A percentile compares a stretch with the other conserved stretches of the same genome.
phyloP scores from a whole-genome alignment of 2,888 invertebrate genomes.

The Stenichneumon culpator region DNA sequence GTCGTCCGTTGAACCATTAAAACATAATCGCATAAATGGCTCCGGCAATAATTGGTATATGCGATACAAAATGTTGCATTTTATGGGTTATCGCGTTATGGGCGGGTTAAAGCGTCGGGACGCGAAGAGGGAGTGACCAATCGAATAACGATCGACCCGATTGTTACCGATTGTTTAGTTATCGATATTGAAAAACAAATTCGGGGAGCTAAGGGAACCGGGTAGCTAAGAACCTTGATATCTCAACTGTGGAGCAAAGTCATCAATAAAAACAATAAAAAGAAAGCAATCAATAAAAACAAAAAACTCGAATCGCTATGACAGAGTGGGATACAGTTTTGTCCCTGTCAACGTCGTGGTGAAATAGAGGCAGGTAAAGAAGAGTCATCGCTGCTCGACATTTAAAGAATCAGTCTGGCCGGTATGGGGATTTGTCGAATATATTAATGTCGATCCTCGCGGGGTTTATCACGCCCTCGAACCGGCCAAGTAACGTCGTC shows the following conservation, averaged over 20 bases:
- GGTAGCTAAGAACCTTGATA: too few species aligned
- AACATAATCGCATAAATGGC: conserved; percentile 36
- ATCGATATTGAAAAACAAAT: not conserved
- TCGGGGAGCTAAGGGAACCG: too few species aligned
- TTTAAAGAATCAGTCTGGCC: not conserved
- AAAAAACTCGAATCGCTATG: not conserved
- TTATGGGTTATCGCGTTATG: conserved; percentile 84
- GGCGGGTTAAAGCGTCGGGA: conserved; percentile 68
- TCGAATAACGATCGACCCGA: conserved; percentile 84
- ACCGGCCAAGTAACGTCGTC: conserved; percentile 9
- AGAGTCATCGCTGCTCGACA: too few species aligned
- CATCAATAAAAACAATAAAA: not conserved
- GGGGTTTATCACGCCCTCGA: conserved; percentile 64
- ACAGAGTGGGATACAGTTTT: too few species aligned
- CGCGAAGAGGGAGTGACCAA: conserved; percentile 81
- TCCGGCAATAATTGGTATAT: conserved; percentile 79
- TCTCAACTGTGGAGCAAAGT: too few species aligned
- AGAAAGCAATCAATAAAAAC: too few species aligned
- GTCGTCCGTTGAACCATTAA: not conserved
- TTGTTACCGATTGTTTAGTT: not conserved
- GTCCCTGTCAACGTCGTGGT: too few species aligned
- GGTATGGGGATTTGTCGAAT: conserved; percentile 30
- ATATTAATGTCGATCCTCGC: conserved; percentile 32
- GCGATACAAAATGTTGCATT: conserved; percentile 83
- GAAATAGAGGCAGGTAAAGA: too few species aligned